phyloP scores from a whole-genome alignment of 2,797 vertebrate genomes.

The Glyptemys insculpta region DNA sequence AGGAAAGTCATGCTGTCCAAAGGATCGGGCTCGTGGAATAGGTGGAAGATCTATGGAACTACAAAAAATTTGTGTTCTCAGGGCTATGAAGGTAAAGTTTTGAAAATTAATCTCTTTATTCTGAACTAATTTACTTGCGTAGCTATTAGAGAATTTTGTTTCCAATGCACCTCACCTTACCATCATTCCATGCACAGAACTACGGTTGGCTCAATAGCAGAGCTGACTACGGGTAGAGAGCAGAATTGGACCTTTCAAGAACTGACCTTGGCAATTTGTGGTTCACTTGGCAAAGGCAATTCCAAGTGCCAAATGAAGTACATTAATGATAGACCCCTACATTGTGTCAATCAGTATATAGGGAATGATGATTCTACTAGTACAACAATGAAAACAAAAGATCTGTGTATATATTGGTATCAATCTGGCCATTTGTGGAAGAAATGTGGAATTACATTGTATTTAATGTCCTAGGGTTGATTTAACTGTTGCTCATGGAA shows the following conservation, averaged over 20 bases:
- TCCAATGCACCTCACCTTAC: neutral
- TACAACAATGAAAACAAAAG: neutral
- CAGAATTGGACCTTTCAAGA: neutral
- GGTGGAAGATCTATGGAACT: constrained; percentile 89
- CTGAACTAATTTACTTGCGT: neutral
- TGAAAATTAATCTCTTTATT: neutral
- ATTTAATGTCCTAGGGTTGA: neutral
- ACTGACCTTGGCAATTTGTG: neutral
- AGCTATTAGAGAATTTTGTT: neutral
- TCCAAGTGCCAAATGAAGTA: neutral
- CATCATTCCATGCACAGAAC: neutral
- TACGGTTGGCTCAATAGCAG: neutral
- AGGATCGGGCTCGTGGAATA: constrained; percentile 84
- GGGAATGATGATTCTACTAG: neutral
- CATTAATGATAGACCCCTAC: neutral
- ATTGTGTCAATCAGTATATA: neutral
- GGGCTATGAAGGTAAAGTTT: constrained; percentile 88
- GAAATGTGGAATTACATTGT: neutral
- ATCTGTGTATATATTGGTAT: neutral
- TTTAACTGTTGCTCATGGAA: neutral
- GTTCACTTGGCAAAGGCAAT: neutral
- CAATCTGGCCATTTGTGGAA: neutral
- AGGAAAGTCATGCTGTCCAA: constrained; percentile 88
- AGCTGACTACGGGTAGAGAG: neutral
- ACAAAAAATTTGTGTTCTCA: constrained; percentile 86